These are phyloP conservation scores for Eilema griseolum DNA, from an alignment of 2,888 invertebrate genomes.

Conservation along the genomic window DNA sequence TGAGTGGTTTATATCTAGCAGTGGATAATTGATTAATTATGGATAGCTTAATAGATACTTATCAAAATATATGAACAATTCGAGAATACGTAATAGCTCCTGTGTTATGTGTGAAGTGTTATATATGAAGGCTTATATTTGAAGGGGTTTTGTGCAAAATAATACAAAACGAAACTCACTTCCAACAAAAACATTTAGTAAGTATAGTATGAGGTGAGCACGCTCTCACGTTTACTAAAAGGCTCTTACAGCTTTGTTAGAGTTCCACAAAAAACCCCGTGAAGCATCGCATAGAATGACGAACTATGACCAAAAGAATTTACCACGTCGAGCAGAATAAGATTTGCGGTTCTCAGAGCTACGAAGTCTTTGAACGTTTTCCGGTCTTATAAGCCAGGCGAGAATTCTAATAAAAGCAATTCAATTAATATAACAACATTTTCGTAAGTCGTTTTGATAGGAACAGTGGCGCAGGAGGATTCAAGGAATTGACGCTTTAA, in stretches of 20 bases:
- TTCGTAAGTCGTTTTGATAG: slow-evolving; percentile 13
- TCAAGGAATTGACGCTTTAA: slow-evolving; percentile 7
- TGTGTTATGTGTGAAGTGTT: too few relatives aligned
- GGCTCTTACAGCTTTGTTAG: background rate
- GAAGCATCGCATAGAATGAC: background rate
- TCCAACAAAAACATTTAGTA: background rate
- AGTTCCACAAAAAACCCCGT: background rate
- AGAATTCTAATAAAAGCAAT: slow-evolving; percentile 23
- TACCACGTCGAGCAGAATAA: slow-evolving; percentile 8
- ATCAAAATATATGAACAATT: too few relatives aligned
- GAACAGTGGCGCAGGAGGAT: slow-evolving; percentile 11
- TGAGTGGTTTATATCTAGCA: too few relatives aligned
- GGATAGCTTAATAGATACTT: too few relatives aligned
- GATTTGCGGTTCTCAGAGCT: slow-evolving; percentile 1
- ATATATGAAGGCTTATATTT: too few relatives aligned
- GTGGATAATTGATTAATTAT: too few relatives aligned
- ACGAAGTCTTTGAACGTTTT: slow-evolving; percentile 2
- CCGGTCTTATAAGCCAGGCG: slow-evolving; percentile 2
- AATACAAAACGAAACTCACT: background rate
- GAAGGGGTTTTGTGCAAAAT: background rate
- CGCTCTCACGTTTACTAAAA: background rate
- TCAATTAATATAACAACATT: slow-evolving; percentile 26
- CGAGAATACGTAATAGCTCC: too few relatives aligned
- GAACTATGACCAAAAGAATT: slow-evolving; percentile 7
- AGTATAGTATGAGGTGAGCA: background rate